Evolutionary conservation across 2,797 vertebrate genomes (phyloP).

Genomic region (Mionectes olivaceus): DNA sequence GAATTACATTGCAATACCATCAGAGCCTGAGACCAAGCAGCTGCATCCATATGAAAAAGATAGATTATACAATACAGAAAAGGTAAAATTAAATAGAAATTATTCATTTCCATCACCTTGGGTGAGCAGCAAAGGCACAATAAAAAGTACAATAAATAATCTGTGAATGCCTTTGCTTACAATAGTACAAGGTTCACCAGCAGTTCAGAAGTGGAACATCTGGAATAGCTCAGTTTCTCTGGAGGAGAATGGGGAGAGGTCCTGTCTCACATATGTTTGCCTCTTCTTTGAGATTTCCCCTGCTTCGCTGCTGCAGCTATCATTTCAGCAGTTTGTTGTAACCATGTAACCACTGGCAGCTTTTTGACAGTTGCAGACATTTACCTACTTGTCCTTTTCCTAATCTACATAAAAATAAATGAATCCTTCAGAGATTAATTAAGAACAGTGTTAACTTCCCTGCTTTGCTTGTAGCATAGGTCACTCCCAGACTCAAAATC

Average conservation of each 20-base stretch:
- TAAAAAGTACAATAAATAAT: slow-evolving; percentile 39
- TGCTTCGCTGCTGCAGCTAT: neutral
- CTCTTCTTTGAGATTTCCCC: neutral
- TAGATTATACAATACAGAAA: slow-evolving; percentile 1
- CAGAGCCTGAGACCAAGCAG: neutral
- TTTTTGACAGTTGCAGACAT: neutral
- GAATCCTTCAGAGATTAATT: slow-evolving; percentile 42
- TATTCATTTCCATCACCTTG: slow-evolving; percentile 9
- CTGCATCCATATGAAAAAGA: neutral
- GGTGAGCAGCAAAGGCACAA: slow-evolving; percentile 7
- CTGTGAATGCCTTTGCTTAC: neutral
- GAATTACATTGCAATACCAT: neutral
- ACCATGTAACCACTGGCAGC: neutral
- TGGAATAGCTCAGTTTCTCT: slow-evolving; percentile 30
- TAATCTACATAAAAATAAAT: slow-evolving; percentile 5
- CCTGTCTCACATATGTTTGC: neutral
- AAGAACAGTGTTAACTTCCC: slow-evolving; percentile 13
- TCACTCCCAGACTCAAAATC: neutral
- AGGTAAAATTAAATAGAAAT: slow-evolving; percentile 42
- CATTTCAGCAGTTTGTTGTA: neutral
- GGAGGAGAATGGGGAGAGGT: neutral
- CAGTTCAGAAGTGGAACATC: slow-evolving; percentile 11
- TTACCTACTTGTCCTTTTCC: neutral
- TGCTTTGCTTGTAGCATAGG: neutral
- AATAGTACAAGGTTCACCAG: slow-evolving; percentile 9